Evolutionary conservation across 2,797 vertebrate genomes (phyloP).

Genomic region (Perdix hodgsoniae): DNA sequence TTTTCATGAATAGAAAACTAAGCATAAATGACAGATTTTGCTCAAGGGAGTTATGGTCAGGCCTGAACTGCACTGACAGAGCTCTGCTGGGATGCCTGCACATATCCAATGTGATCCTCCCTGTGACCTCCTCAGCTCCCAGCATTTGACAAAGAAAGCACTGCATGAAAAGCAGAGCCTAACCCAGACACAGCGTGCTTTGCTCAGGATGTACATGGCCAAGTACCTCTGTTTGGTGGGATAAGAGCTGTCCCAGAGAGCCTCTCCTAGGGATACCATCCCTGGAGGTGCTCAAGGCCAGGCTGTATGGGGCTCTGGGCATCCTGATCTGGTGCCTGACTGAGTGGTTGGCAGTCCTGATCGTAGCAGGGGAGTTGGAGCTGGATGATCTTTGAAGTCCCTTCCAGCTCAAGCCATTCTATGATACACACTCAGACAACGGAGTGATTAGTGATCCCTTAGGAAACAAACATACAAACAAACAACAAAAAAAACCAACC

Average conservation of each 20-base stretch:
- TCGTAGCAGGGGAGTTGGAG: too few species aligned
- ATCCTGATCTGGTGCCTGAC: too few species aligned
- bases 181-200: background rate
- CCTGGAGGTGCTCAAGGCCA: too few species aligned
- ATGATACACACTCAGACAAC: background rate
- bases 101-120: slow-evolving; percentile 49
- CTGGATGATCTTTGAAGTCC: too few species aligned
- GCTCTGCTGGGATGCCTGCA: slow-evolving; percentile 54
- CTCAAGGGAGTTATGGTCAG: slow-evolving; percentile 50
- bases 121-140: slow-evolving; percentile 58
- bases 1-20: slow-evolving; percentile 60
- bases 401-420: too few species aligned
- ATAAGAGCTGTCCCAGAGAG: background rate
- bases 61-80: slow-evolving; percentile 56
- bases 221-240: background rate
- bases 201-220: background rate
- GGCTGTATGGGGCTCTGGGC: too few species aligned
- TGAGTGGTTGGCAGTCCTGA: too few species aligned
- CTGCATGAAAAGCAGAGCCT: slow-evolving; percentile 9
- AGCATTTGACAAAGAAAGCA: slow-evolving; percentile 19
- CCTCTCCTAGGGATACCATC: background rate
- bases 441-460: background rate
- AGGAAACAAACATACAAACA: background rate
- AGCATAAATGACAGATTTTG: slow-evolving; percentile 54
- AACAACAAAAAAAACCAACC: too few species aligned